These are phyloP conservation scores for Incurvaria masculella DNA, from an alignment of 2,888 invertebrate genomes.

Conservation along the genomic window DNA sequence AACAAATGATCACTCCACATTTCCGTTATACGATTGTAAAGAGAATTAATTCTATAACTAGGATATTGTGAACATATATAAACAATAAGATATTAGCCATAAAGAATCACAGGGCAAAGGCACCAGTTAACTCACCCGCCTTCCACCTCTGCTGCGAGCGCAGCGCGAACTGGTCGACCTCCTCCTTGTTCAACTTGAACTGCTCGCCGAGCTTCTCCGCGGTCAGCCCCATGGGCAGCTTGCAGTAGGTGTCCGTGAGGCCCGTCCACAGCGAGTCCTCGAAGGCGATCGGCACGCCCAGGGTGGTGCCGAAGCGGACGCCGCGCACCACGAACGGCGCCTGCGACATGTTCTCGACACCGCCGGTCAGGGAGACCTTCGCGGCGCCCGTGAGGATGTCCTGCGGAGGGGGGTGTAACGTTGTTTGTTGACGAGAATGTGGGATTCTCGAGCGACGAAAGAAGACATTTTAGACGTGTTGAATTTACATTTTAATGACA, in stretches of 20 bases:
- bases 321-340: conserved; percentile 83
- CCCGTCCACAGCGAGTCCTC: conserved; percentile 91
- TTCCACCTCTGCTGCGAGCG: conserved; percentile 88
- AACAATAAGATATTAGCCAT: too few relatives aligned
- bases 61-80: too few relatives aligned
- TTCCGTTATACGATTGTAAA: too few relatives aligned
- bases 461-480: too few relatives aligned
- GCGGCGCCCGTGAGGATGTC: conserved; percentile 85
- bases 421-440: too few relatives aligned
- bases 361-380: conserved; percentile 85
- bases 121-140: conserved; percentile 66
- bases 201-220: conserved; percentile 90
- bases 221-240: conserved; percentile 93
- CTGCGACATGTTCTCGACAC: conserved; percentile 95
- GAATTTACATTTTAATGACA: too few relatives aligned
- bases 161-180: conserved; percentile 82
- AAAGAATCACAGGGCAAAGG: too few relatives aligned
- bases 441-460: too few relatives aligned
- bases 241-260: conserved; percentile 84
- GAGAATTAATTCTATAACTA: too few relatives aligned
- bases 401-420: conserved; percentile 35
- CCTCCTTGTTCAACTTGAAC: conserved; percentile 74
- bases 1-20: too few relatives aligned
- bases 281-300: conserved; percentile 73
- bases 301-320: conserved; percentile 81